Conservation (phyloP, 2,888 invertebrate species). For the Alloplasta piceator region DNA sequence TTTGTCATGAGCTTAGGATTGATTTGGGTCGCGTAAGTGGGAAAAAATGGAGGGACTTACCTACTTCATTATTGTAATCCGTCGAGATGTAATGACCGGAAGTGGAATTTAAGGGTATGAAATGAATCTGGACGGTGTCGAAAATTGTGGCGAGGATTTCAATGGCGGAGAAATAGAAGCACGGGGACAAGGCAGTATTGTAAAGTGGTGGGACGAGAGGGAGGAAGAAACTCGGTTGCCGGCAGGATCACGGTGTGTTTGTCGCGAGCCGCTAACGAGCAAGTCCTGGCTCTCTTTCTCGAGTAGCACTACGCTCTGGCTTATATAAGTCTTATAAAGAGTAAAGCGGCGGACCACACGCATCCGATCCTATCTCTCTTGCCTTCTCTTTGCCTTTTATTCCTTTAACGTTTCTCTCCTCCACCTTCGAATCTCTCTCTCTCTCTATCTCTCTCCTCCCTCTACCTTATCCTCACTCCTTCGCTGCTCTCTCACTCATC, state of each 20-base stretch:
- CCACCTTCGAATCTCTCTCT: conserved; percentile 56
- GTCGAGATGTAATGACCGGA: no score
- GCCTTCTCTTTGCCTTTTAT: conserved; percentile 68
- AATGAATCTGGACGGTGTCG: no score
- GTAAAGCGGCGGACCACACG: conserved; percentile 83
- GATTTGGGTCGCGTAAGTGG: no score
- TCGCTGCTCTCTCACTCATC: conserved; percentile 49
- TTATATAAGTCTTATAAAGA: conserved; percentile 83
- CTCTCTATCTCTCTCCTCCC: conserved; percentile 52
- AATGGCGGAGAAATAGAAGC: no score
- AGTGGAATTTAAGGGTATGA: no score
- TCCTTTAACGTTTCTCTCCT: conserved; percentile 60
- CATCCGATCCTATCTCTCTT: conserved; percentile 82
- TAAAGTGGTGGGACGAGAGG: conserved; percentile 26
- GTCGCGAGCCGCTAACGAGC: conserved; percentile 83
- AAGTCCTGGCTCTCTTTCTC: conserved; percentile 69
- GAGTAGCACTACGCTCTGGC: conserved; percentile 72
- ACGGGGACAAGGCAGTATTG: background rate
- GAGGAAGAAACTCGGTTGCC: conserved; percentile 20
- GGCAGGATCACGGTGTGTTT: conserved; percentile 74
- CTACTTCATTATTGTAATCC: no score
- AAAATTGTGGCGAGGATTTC: no score
- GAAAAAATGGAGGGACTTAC: no score
- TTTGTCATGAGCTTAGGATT: no score
- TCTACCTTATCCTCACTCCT: conserved; percentile 47